Evolutionary conservation across 2,797 vertebrate genomes (phyloP), one percentile per base, ranked within the genome.

Genomic region (Taenioides sp.): DNA sequence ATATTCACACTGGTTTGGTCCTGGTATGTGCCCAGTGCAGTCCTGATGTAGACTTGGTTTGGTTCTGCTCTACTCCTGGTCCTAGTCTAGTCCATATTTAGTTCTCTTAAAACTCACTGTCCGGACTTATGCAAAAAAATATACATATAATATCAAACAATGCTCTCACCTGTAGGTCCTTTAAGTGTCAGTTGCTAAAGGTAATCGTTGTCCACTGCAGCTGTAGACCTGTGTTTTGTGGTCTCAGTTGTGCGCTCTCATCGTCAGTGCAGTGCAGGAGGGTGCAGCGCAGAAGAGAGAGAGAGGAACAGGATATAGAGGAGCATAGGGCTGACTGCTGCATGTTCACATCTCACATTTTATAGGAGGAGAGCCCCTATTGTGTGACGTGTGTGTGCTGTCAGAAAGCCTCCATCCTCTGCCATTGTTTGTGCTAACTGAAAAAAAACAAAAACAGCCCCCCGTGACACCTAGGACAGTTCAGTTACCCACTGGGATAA

Each of bases 351-450:
- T 85, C 88, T 87, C 80, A 81, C 87, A 86, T 92, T 96, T 96
- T 96, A 96, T 96, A 96, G 92, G 89, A 89, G 92, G 71, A 83
- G 87, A 79, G 88, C 82, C 91, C 88, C 83, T 92, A 92, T 95
- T 96, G 95, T 96, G 90, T 95, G 95, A 94, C 95, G 94, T 92
- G 90, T 92, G 93, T 90, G 18, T 4, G 31, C 60, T 92, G 91
- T 86, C 82, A 91, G 90, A 65, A 91, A 88, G 92, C 84, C 83
- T 83, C 74, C 78, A 78, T 12, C 47, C 58, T 50, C 75, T 68
- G 62, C 65, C 81, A 79, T 89, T 88, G 82, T 73, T 79, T 78
- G 76, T 76, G 80, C 84, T 78, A 74, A 80, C 72, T 82, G 49
- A 58, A 69, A 20, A 49, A 67, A 43, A 78, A 69, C 78, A 79